These are phyloP conservation scores for Oreotrochilus melanogaster DNA, from an alignment of 2,113 vertebrate genomes.

Conservation along the genomic window DNA sequence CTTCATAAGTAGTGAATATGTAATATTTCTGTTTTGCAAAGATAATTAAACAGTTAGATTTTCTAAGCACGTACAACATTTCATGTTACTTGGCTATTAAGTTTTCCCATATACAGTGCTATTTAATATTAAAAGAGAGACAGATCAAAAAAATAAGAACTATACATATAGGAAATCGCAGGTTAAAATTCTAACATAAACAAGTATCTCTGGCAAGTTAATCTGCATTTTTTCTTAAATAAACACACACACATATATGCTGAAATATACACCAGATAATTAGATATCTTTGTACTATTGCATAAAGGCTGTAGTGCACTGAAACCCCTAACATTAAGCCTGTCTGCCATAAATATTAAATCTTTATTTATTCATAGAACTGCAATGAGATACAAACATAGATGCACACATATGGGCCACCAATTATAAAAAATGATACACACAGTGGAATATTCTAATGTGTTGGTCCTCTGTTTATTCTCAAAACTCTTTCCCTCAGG, in stretches of 20 bases:
- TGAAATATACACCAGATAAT: neutral
- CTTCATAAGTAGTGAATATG: neutral
- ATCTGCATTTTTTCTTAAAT: neutral
- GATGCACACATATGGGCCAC: neutral
- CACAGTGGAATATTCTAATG: conserved; percentile 24
- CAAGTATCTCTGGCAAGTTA: neutral
- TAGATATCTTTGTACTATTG: neutral
- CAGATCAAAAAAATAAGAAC: neutral
- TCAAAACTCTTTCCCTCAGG: conserved; percentile 36
- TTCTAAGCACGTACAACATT: neutral
- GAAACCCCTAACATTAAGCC: neutral
- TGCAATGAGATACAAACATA: conserved; percentile 13
- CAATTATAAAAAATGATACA: conserved; percentile 31
- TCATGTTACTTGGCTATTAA: neutral
- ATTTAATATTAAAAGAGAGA: neutral
- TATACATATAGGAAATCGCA: neutral
- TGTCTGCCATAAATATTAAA: neutral
- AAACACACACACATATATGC: neutral
- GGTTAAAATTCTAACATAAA: neutral
- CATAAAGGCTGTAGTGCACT: neutral
- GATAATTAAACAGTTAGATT: neutral
- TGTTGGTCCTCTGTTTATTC: conserved; percentile 42
- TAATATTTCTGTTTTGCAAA: neutral
- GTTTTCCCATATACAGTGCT: neutral
- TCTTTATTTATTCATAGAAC: neutral